Base-by-base conservation (phyloP, 2,797 vertebrate genomes). In the Capromys pilorides region DNA sequence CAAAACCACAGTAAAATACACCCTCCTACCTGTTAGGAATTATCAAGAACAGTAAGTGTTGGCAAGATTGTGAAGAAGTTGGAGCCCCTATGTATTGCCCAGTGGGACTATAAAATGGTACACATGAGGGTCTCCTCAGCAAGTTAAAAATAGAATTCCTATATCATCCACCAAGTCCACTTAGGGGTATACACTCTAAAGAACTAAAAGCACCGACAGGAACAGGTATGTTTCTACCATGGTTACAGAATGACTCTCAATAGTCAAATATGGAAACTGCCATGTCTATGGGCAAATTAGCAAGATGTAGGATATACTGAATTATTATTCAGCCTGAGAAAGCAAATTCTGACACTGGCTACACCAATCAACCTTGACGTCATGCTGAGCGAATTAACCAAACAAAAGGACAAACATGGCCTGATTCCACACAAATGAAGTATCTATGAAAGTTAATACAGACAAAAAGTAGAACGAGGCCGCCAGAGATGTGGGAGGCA, bases 181-280 rank as follows among this genome's bases (percentile, higher is more conserved):
- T 6, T 62, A 12, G 1, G 9, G 71, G 12, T 0, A 9, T 1
- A 6, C 0, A 33, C 0, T 0, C 39, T 1, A 0, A 0, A 64
- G 79, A 62, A 19, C 14, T 2, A 49, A 54, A 14, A 28, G 77
- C 80, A 41, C 45, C 19, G 22, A 10, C 13, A 2, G 26, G 19
- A 39, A 41, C 8, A n/a, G 88, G 1, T 11, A 0, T 0, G 10
- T 0, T 41, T 0, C 1, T 9, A 18, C 31, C 16, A 0, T 0
- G 14, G 24, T 59, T 21, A 33, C 0, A 62, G 41, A 24, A 4
- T 0, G 4, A 0, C 5, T 33, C 36, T 4, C 22, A 31, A 11
- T 0, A 33, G 64, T 39, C 24, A 0, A 10, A 10, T 31, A 88
- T 3, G 2, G 36, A 26, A n/a, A 21, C 31, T 36, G 26, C 41